Evolutionary conservation across 1,140 invertebrate species (phyloP).

Genomic region (Lanistes nyassanus): DNA sequence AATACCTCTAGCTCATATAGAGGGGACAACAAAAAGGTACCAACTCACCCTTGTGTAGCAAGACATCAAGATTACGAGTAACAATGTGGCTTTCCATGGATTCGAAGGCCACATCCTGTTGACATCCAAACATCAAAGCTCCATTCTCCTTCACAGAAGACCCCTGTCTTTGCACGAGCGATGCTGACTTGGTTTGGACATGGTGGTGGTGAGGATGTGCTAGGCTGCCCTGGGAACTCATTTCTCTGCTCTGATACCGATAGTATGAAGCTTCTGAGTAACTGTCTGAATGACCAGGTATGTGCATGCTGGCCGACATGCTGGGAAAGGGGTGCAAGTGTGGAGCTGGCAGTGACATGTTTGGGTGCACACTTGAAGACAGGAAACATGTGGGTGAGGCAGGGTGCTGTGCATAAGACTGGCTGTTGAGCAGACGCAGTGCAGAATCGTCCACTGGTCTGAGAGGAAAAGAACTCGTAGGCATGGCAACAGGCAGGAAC

Average conservation of each 20-base stretch:
- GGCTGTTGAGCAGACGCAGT: conserved; percentile 21
- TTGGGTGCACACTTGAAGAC: not conserved
- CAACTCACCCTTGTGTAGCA: conserved; percentile 14
- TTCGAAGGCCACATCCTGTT: conserved; percentile 8
- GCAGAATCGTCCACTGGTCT: conserved; percentile 26
- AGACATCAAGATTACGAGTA: conserved; percentile 1
- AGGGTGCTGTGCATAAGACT: conserved; percentile 21
- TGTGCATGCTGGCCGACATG: not conserved
- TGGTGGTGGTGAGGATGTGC: conserved; percentile 11
- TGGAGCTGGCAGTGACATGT: conserved; percentile 1
- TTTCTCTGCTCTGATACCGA: conserved; percentile 16
- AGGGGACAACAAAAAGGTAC: not conserved
- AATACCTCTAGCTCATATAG: no score
- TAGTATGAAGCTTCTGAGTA: conserved; percentile 12
- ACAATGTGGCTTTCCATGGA: not conserved
- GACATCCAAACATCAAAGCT: not conserved
- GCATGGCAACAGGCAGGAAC: no score
- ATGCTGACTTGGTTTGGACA: conserved; percentile 2
- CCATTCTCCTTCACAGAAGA: conserved; percentile 10
- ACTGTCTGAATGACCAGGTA: not conserved
- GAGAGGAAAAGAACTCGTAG: not conserved
- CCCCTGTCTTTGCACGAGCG: conserved; percentile 4
- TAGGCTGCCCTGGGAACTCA: not conserved
- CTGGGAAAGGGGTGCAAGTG: conserved; percentile 12
- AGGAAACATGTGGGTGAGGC: conserved; percentile 18